phyloP scores from a whole-genome alignment of 2,113 vertebrate species.

The Pardalotus punctatus region DNA sequence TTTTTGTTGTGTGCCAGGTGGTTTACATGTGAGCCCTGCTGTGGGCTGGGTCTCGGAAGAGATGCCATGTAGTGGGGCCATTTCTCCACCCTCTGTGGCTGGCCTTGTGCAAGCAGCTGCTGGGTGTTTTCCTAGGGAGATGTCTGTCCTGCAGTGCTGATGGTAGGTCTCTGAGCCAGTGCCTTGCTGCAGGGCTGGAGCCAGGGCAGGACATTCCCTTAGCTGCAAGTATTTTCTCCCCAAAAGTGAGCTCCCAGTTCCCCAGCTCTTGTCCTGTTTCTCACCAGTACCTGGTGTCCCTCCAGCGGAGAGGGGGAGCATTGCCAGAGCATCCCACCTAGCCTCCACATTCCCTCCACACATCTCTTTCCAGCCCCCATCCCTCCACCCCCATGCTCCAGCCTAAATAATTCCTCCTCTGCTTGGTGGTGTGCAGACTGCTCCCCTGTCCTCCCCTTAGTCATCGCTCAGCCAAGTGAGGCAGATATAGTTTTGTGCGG shows the following conservation, averaged over 20 bases:
- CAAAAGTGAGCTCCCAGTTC: not conserved
- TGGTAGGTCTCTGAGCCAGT: rapidly evolving
- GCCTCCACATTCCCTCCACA: not conserved
- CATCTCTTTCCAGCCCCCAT: not conserved
- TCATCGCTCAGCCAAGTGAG: conserved; percentile 40
- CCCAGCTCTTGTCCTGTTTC: not conserved
- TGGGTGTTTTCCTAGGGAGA: rapidly evolving
- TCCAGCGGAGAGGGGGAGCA: not conserved
- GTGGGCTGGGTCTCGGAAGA: not conserved
- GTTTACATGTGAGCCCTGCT: not conserved
- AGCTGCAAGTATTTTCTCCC: not conserved
- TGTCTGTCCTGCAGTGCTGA: not conserved
- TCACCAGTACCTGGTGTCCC: not conserved
- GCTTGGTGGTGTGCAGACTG: conserved; percentile 35
- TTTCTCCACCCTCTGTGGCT: not conserved
- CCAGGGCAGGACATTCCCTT: not conserved
- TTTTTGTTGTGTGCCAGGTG: rapidly evolving
- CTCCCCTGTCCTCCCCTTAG: conserved; percentile 55
- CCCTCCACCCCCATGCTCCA: not conserved
- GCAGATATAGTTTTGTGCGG: not conserved
- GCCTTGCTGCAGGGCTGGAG: not conserved
- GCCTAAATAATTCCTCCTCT: conserved; percentile 60
- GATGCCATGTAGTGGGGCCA: rapidly evolving
- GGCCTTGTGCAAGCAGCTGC: not conserved
- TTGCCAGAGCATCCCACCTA: conserved; percentile 1